These are phyloP conservation scores for Heterotis niloticus DNA, from an alignment of 2,113 vertebrate genomes.

Conservation along the genomic window DNA sequence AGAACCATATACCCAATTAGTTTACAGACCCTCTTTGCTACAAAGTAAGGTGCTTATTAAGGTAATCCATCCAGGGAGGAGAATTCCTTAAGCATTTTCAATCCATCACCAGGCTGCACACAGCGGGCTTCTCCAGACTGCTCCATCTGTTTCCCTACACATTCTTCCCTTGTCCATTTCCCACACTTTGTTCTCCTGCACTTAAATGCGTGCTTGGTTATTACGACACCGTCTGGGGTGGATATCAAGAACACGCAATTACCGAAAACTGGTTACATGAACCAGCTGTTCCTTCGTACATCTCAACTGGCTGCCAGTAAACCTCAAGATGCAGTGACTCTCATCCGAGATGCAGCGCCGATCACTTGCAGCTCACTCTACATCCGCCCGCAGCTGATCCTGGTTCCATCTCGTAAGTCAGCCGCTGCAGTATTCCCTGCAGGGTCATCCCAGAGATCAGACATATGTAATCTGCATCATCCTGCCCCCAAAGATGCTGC, in stretches of 20 bases:
- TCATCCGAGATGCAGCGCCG: neutral
- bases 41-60: constrained; percentile 54
- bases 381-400: neutral
- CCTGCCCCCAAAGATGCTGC: constrained; percentile 43
- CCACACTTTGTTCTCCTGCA: neutral
- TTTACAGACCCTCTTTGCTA: constrained; percentile 33
- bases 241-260: neutral
- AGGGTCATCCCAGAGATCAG: constrained; percentile 18
- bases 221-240: neutral
- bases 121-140: constrained; percentile 46
- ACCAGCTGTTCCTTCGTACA: neutral
- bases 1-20: constrained; percentile 55
- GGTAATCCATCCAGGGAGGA: constrained; percentile 52
- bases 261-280: neutral
- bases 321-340: neutral
- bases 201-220: neutral
- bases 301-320: neutral
- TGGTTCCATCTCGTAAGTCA: constrained; percentile 5
- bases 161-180: neutral
- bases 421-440: neutral
- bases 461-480: constrained; percentile 15
- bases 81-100: constrained; percentile 53
- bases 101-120: constrained; percentile 41
- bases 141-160: constrained; percentile 45
- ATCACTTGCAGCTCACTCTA: neutral